These are phyloP conservation scores for Galeruca laticollis DNA, from an alignment of 2,888 invertebrate species.

Conservation along the genomic window DNA sequence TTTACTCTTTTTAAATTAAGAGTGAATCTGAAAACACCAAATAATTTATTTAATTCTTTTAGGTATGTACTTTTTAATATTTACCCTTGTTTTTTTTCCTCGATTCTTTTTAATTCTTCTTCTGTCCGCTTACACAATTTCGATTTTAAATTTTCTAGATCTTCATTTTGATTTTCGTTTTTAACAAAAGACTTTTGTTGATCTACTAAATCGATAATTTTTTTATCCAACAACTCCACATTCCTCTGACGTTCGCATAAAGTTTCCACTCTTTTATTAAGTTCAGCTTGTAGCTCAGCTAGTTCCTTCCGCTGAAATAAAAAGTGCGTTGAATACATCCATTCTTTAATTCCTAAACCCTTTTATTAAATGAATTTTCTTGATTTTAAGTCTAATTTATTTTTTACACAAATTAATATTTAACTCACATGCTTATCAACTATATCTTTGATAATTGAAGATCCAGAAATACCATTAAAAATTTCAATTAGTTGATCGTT, in stretches of 20 bases:
- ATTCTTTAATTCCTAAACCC: too few species aligned
- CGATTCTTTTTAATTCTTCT: slow-evolving; percentile 69
- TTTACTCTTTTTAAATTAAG: slow-evolving; percentile 73
- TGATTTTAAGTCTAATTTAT: neutral
- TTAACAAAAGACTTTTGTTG: slow-evolving; percentile 67
- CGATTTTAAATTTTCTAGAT: slow-evolving; percentile 63
- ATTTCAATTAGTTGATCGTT: slow-evolving; percentile 74
- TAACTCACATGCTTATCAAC: slow-evolving; percentile 79
- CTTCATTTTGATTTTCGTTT: slow-evolving; percentile 49
- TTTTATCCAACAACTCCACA: slow-evolving; percentile 78
- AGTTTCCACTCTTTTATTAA: slow-evolving; percentile 74
- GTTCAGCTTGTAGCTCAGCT: slow-evolving; percentile 76
- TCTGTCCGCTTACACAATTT: slow-evolving; percentile 67
- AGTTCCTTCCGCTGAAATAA: slow-evolving; percentile 77
- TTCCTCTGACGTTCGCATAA: slow-evolving; percentile 75
- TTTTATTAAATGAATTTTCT: slow-evolving; percentile 3
- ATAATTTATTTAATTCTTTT: neutral
- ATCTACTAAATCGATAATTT: slow-evolving; percentile 75
- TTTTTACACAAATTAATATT: neutral
- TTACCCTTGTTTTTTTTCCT: slow-evolving; percentile 69
- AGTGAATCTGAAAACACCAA: slow-evolving; percentile 70
- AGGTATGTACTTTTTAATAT: slow-evolving; percentile 39
- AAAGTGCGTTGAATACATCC: too few species aligned
- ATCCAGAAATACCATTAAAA: slow-evolving; percentile 75
- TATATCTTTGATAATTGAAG: slow-evolving; percentile 76